A percentile compares a stretch with the other conserved stretches of the same genome.
These are phyloP conservation scores for human (Homo sapiens) DNA, from an alignment of 2,113 vertebrate species.

Conservation along the genomic window GRCh38 chr6:163811001-163811500, in stretches of 20 bases:
- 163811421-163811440: neutral
- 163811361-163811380: neutral
- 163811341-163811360: neutral
- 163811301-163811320: neutral
- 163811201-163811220: neutral
- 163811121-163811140: rapidly evolving
- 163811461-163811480: neutral
- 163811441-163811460: neutral
- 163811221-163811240: neutral
- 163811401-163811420: neutral
- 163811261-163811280: neutral
- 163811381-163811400: neutral
- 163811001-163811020: neutral
- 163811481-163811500: neutral
- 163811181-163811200: neutral
- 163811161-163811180: neutral
- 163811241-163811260: rapidly evolving
- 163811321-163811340: neutral
- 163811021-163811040: neutral
- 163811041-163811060: neutral
- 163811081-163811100: neutral
- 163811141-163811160: neutral
- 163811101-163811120: neutral
- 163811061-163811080: neutral
- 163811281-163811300: neutral